Evolutionary conservation across 2,888 invertebrate species (phyloP).

Genomic region (Heteromurus nitidus): DNA sequence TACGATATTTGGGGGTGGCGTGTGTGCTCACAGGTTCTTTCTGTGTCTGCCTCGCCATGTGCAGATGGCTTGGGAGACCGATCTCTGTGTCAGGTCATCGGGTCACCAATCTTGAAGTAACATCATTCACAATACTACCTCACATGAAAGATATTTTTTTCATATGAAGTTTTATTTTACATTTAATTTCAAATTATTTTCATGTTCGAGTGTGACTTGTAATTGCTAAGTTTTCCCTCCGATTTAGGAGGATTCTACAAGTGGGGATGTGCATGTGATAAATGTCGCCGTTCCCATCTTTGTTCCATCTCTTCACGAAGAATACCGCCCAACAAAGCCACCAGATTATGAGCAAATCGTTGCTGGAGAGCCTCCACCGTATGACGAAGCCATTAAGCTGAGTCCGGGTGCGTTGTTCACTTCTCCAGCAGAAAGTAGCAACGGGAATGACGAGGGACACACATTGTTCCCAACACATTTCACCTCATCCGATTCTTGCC

Average conservation of each 20-base stretch:
- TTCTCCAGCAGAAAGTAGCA: slow-evolving; percentile 8
- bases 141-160: background rate
- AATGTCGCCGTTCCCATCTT: slow-evolving; percentile 73
- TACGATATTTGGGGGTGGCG: slow-evolving; percentile 83
- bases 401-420: slow-evolving; percentile 77
- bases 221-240: no score
- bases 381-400: slow-evolving; percentile 84
- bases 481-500: slow-evolving; percentile 46
- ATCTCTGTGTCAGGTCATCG: slow-evolving; percentile 70
- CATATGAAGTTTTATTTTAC: background rate
- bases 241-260: slow-evolving; percentile 65
- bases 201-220: background rate
- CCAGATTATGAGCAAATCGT: slow-evolving; percentile 84
- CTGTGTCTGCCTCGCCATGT: slow-evolving; percentile 84
- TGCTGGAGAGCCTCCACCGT: slow-evolving; percentile 80
- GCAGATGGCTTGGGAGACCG: slow-evolving; percentile 81
- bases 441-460: background rate
- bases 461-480: slow-evolving; percentile 41
- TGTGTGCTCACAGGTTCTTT: slow-evolving; percentile 85
- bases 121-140: slow-evolving; percentile 15
- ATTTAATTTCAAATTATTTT: slow-evolving; percentile 11
- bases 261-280: slow-evolving; percentile 72
- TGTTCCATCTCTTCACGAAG: slow-evolving; percentile 68
- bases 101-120: slow-evolving; percentile 63
- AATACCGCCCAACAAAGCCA: slow-evolving; percentile 77